Base-by-base conservation (phyloP, 2,113 vertebrate genomes). In the Eptesicus fuscus region DNA sequence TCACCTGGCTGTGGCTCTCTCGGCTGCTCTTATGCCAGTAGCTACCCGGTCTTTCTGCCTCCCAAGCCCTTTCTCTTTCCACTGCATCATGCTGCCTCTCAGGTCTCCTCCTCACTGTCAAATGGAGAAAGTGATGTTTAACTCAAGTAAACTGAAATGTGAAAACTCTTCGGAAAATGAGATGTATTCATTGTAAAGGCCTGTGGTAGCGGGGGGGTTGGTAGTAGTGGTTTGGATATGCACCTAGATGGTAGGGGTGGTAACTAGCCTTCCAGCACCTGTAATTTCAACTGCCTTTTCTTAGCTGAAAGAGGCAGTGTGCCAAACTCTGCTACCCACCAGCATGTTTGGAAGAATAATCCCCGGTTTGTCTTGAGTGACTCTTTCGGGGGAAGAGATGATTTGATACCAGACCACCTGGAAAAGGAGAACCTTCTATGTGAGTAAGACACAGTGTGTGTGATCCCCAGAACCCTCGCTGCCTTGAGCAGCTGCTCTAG, bases 401-500 rank as follows among this genome's bases (percentile, higher is more conserved):
- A 95, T 79, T 96, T 97, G 44, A 91, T 92, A 61, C 49, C 69
- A 1, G 74, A 97, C 56, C 95, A 94, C 28, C 96, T 97, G 59
- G 96, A 98, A n/a, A 97, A 95, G 84, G 77, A 95, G 82, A 98
- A 82, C 67, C 97, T 91, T 61, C 97, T 95, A 32, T 96, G 98
- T 98, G 98, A 98, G 98, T 98, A 80, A 88, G 42, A 49, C 59
- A 35, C 47, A n/a, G 5, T 77, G 12, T 61, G 5, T 76, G 13
- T 83, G 56, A 28, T 1, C 59, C 61, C 53, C 30, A 40, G 73
- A 89, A n/a, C 32, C 32, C 63, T 87, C 32, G 5, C 13, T 73
- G 28, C 56, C 47, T 67, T 35, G 63, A 67, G 76, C 37, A 49
- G 1, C 69, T n/a, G 30, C 35, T 44, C 3, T 22, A 17, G 37